These are phyloP conservation scores for Enteromius treurensis DNA, from an alignment of 2,797 vertebrate species.

Conservation along the genomic window DNA sequence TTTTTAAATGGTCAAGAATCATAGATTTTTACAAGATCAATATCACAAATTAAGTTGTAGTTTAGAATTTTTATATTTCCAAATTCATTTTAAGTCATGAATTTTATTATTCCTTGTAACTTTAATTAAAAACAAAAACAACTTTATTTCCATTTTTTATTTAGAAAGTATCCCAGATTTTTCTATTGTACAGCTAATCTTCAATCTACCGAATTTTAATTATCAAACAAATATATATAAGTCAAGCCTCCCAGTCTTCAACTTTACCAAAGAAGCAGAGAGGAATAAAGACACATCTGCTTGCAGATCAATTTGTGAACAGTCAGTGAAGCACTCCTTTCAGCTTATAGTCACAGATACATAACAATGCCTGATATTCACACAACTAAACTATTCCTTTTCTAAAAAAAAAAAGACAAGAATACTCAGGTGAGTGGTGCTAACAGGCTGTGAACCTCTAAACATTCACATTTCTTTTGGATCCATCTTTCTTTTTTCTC, in stretches of 20 bases:
- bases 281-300: slow-evolving; percentile 31
- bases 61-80: background rate
- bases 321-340: slow-evolving; percentile 40
- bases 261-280: background rate
- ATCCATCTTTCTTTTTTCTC: background rate
- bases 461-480: slow-evolving; percentile 33
- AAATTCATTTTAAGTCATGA: no score
- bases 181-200: background rate
- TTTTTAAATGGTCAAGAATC: background rate
- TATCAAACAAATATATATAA: no score
- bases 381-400: slow-evolving; percentile 4
- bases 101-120: background rate
- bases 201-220: background rate
- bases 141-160: background rate
- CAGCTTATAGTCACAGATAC: slow-evolving; percentile 39
- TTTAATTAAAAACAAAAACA: background rate
- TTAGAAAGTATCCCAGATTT: background rate
- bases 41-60: background rate
- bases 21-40: background rate
- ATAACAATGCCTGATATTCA: slow-evolving; percentile 38
- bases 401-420: slow-evolving; percentile 11
- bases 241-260: background rate
- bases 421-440: slow-evolving; percentile 66
- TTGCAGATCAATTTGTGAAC: slow-evolving; percentile 35
- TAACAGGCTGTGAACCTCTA: slow-evolving; percentile 79